Conservation (phyloP, 1,140 invertebrate genomes). For the Plectrocnemia conspersa region DNA sequence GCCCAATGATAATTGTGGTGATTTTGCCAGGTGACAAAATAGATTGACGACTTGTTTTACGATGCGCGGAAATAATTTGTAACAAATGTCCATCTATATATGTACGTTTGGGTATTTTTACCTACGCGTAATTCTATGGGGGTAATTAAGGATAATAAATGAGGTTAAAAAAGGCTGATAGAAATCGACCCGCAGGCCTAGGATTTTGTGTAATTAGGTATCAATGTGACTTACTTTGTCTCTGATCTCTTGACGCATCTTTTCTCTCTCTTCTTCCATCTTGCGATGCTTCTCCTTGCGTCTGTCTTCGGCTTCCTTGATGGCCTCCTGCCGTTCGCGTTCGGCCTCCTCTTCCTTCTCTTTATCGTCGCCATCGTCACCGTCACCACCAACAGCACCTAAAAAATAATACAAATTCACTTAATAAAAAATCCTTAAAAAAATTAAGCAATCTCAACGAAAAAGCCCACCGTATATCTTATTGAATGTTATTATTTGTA, state of each 20-base stretch:
- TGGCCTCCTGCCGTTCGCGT: conserved; percentile 87
- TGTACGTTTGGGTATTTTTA: too few species aligned
- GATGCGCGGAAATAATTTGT: too few species aligned
- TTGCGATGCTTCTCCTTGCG: conserved; percentile 96
- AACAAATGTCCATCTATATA: too few species aligned
- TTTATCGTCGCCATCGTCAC: conserved; percentile 83
- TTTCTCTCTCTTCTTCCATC: conserved; percentile 97
- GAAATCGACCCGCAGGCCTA: background rate
- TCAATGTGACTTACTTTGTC: conserved; percentile 72
- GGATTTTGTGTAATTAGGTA: background rate
- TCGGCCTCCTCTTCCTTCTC: conserved; percentile 94
- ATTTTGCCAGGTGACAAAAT: too few species aligned
- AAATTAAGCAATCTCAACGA: background rate
- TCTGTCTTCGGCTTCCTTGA: conserved; percentile 88
- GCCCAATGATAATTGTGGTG: too few species aligned
- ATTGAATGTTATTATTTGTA: too few species aligned
- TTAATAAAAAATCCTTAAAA: background rate
- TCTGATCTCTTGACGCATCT: conserved; percentile 96
- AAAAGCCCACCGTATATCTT: too few species aligned
- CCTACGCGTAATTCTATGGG: too few species aligned
- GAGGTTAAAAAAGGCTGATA: too few species aligned
- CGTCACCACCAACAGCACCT: conserved; percentile 89
- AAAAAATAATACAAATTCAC: conserved; percentile 32
- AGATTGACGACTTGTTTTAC: too few species aligned
- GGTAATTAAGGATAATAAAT: too few species aligned